These are phyloP conservation scores for Malachius bipustulatus DNA, from an alignment of 2,888 invertebrate genomes.

Conservation along the genomic window DNA sequence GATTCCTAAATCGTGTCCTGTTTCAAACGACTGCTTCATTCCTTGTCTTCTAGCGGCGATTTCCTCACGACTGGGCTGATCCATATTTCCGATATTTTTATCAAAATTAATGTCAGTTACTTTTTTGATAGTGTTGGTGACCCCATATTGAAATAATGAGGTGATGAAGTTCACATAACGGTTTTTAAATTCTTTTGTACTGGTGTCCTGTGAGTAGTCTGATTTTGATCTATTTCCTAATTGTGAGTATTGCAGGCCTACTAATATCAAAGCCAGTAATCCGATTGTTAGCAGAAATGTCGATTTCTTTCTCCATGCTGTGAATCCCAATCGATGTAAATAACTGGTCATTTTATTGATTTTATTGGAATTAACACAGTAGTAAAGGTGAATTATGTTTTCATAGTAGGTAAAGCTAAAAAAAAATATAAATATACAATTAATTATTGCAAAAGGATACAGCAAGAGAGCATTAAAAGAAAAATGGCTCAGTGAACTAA, in stretches of 20 bases:
- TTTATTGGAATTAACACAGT: too few relatives aligned
- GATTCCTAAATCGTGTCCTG: constrained; percentile 35
- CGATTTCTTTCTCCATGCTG: constrained; percentile 41
- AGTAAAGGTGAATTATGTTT: too few relatives aligned
- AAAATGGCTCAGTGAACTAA: too few relatives aligned
- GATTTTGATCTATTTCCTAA: constrained; percentile 15
- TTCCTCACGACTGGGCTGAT: constrained; percentile 33
- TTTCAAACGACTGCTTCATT: constrained; percentile 21
- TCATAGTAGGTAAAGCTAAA: too few relatives aligned
- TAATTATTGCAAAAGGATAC: too few relatives aligned
- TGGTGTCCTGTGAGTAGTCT: too few relatives aligned
- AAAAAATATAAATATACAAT: too few relatives aligned
- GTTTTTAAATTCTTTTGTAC: too few relatives aligned
- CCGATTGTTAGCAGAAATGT: constrained; percentile 35
- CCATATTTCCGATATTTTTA: constrained; percentile 28
- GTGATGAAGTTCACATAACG: constrained; percentile 26
- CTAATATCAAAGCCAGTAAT: constrained; percentile 34
- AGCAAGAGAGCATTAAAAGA: too few relatives aligned
- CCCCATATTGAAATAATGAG: constrained; percentile 15
- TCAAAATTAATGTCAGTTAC: constrained; percentile 17
- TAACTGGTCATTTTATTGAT: constrained; percentile 25
- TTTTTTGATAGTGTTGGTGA: constrained; percentile 10
- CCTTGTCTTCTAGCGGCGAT: constrained; percentile 23
- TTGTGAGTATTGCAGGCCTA: constrained; percentile 38
- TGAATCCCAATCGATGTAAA: constrained; percentile 36